These are phyloP conservation scores for Aegotheles bennettii DNA, from an alignment of 2,113 vertebrate genomes.

Conservation along the genomic window DNA sequence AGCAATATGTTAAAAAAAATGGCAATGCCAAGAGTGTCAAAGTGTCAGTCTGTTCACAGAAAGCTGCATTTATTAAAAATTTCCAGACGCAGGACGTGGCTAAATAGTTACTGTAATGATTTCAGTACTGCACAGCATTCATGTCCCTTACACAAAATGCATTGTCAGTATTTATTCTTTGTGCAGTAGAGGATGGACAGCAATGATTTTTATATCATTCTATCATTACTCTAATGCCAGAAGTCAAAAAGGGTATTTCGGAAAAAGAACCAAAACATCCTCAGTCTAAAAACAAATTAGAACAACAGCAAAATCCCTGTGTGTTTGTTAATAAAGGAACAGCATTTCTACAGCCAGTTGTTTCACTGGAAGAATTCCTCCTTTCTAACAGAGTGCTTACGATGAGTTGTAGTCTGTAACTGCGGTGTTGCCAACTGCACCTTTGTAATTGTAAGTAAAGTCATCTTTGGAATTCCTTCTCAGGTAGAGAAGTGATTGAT, in stretches of 20 bases:
- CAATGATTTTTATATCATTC: background rate
- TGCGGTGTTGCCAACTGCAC: conserved; percentile 6
- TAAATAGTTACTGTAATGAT: background rate
- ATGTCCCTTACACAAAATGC: background rate
- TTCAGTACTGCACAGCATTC: background rate
- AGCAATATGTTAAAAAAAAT: background rate
- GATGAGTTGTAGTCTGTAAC: conserved; percentile 39
- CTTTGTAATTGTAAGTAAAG: conserved; percentile 39
- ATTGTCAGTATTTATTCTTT: background rate
- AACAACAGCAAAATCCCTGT: background rate
- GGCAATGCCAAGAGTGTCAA: background rate
- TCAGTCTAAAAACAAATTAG: background rate
- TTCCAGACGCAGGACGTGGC: background rate
- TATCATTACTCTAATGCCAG: background rate
- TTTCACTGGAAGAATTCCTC: conserved; percentile 35
- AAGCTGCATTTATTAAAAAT: background rate
- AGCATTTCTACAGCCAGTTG: background rate
- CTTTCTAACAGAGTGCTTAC: conserved; percentile 27
- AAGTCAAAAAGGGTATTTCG: background rate
- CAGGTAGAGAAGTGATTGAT: background rate
- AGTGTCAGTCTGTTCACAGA: background rate
- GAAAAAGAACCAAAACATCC: background rate
- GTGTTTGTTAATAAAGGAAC: background rate
- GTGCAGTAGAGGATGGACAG: background rate
- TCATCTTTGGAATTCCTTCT: conserved; percentile 8